Base-by-base conservation (phyloP, 2,888 invertebrate genomes). In the Cheilosia impressa region DNA sequence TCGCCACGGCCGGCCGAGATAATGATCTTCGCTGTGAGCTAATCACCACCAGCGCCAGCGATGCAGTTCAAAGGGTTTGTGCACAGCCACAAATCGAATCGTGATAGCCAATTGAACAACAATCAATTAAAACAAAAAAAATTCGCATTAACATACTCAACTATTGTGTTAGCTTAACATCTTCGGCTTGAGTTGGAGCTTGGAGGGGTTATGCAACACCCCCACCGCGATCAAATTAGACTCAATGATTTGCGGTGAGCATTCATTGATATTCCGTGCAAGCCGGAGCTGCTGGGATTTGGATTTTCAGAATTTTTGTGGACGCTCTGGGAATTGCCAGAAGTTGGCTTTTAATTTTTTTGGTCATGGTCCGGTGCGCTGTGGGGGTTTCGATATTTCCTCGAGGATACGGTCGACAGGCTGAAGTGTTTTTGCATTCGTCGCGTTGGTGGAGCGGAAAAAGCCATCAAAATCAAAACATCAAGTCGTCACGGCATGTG, bases 21-120 rank as follows among this genome's bases (percentile, higher is more conserved):
- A 85, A 72, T 71, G 63, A 85, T 85, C 85, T 62, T 24, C 45
- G 22, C 43, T 47, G 22, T 10, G 13, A 24, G 52, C 34, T 78
- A 6, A 38, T 31, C 57, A 47, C 2, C 47, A 34, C 52, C n/a
- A 52, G 9, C 17, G 45, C 17, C 13, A 38, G 13, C 41, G 57
- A 65, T 72, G 76, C 85, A 76, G 80, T 80, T 81, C 81, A 85
- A 76, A 85, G 81, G 81, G 76, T 80, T 66, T 71, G 27, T 27
- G 13, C 13, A 60, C 60, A 76, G 47, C 50, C 53, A 60, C 80
- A 80, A 80, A 77, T 71, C 63, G 72, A 80, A 76, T 62, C 62
- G 80, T 66, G 80, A 85, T 80, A 80, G 80, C 47, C 41, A 43
- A 58, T 77, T 76, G 76, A 73, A 78, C 68, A 62, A 68, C 78